phyloP scores from a whole-genome alignment of 2,888 invertebrate species.

The Erannis defoliaria region DNA sequence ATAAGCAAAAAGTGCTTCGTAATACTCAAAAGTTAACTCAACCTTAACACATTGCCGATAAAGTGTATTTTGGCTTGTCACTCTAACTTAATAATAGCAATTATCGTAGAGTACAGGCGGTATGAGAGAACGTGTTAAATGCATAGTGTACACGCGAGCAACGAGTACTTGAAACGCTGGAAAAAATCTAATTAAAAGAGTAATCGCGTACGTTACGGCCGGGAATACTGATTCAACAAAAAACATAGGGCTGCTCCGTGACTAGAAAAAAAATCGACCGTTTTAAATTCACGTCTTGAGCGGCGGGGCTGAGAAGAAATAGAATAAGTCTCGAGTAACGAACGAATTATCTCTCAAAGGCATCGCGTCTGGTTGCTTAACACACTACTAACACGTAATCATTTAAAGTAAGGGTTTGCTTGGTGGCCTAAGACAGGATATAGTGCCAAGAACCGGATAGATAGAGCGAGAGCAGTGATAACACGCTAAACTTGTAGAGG shows the following conservation, averaged over 20 bases:
- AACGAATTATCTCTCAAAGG: constrained; percentile 64
- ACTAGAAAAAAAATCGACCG: constrained; percentile 57
- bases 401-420: constrained; percentile 56
- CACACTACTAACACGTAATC: constrained; percentile 65
- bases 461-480: constrained; percentile 41
- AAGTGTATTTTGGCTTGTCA: constrained; percentile 45
- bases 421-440: constrained; percentile 37
- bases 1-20: constrained; percentile 47
- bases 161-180: constrained; percentile 46
- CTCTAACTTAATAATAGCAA: constrained; percentile 59
- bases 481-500: constrained; percentile 43
- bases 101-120: constrained; percentile 58
- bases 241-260: constrained; percentile 47
- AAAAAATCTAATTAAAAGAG: constrained; percentile 61
- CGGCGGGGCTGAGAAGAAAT: constrained; percentile 44
- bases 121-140: constrained; percentile 63
- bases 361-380: constrained; percentile 55
- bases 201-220: constrained; percentile 56
- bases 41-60: constrained; percentile 41
- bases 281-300: constrained; percentile 68
- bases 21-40: constrained; percentile 32
- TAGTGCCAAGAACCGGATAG: constrained; percentile 42
- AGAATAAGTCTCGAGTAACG: constrained; percentile 59
- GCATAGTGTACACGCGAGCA: constrained; percentile 62
- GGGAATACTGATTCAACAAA: constrained; percentile 53